A percentile compares a stretch with the other conserved stretches of the same genome.
Evolutionary conservation across 2,888 invertebrate species (phyloP).

Genomic region (Shargacucullia verbasci): DNA sequence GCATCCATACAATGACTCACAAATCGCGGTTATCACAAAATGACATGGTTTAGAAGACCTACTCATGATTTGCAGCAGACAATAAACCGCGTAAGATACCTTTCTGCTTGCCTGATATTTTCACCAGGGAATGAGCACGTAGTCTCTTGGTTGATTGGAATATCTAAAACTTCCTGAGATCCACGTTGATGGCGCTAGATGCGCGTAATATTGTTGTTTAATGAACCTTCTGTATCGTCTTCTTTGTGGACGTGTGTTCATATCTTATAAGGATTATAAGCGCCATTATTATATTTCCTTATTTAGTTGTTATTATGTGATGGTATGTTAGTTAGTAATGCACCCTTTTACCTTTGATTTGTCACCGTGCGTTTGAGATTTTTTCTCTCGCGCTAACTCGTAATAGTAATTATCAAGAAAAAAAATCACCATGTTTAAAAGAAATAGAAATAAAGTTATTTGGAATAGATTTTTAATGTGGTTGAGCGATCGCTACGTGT

Average conservation of each 20-base stretch:
- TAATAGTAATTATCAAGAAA: no score
- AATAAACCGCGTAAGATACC: no score
- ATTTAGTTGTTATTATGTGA: neutral
- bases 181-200: no score
- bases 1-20: neutral
- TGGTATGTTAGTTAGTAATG: conserved; percentile 2
- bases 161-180: no score
- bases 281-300: conserved; percentile 24
- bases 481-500: no score
- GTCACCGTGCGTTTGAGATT: neutral
- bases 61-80: no score
- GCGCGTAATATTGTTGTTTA: neutral
- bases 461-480: no score
- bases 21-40: neutral
- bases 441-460: no score
- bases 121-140: no score
- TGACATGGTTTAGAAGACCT: neutral
- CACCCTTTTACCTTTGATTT: neutral
- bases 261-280: conserved; percentile 16
- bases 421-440: no score
- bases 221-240: conserved; percentile 9
- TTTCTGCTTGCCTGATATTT: no score
- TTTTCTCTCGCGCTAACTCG: neutral
- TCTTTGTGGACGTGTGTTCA: neutral
- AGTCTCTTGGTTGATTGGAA: no score